phyloP scores from a whole-genome alignment of 2,113 vertebrate genomes.

The Trematomus loennbergii region DNA sequence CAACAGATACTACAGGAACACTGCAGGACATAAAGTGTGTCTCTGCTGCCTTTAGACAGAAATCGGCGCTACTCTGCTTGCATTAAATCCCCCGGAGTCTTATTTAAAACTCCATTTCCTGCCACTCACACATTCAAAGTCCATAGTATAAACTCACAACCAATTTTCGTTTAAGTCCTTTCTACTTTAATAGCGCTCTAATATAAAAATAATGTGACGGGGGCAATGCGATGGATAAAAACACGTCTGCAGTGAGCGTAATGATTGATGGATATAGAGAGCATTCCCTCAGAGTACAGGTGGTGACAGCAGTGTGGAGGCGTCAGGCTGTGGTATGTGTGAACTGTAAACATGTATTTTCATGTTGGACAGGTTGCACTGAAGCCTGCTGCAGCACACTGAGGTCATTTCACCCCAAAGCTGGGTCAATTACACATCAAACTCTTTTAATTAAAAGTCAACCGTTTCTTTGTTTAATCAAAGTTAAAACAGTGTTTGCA shows the following conservation, averaged over 20 bases:
- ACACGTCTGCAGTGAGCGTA: background rate
- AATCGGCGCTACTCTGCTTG: background rate
- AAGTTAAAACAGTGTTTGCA: background rate
- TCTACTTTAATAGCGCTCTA: slow-evolving; percentile 46
- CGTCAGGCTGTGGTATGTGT: no score
- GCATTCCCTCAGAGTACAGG: background rate
- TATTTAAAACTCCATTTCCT: slow-evolving; percentile 69
- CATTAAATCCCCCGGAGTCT: slow-evolving; percentile 50
- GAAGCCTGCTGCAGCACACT: background rate
- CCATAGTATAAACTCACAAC: slow-evolving; percentile 40
- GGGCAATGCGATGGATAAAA: slow-evolving; percentile 23
- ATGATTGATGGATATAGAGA: slow-evolving; percentile 26
- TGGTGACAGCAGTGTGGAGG: background rate
- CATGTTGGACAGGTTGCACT: background rate
- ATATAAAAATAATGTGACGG: slow-evolving; percentile 45
- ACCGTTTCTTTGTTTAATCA: background rate
- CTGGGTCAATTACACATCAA: background rate
- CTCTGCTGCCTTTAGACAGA: background rate
- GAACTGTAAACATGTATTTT: background rate
- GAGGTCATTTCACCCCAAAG: background rate
- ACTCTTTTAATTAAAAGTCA: background rate
- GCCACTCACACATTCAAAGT: slow-evolving; percentile 57
- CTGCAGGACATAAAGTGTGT: background rate
- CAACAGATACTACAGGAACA: background rate
- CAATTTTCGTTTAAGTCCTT: slow-evolving; percentile 43